Evolutionary conservation across 2,888 invertebrate species (phyloP).

Genomic region (Diplazon laetatorius): DNA sequence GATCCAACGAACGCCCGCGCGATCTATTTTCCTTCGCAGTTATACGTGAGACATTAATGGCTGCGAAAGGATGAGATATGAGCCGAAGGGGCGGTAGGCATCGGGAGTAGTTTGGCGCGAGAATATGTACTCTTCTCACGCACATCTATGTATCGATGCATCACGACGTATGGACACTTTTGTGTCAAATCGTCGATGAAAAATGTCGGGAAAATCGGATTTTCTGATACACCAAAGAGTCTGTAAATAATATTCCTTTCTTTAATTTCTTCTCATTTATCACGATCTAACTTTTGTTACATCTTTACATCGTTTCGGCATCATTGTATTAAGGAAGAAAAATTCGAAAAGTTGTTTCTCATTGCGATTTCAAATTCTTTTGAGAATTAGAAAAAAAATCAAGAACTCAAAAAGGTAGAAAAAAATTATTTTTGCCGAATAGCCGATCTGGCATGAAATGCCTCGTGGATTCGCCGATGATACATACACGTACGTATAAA

Average conservation of each 20-base stretch:
- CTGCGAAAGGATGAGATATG: slow-evolving; percentile 6
- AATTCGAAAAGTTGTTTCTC: too few species aligned
- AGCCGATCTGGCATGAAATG: slow-evolving; percentile 23
- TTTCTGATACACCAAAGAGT: too few species aligned
- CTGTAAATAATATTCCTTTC: too few species aligned
- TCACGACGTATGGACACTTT: background rate
- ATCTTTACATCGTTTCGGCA: too few species aligned
- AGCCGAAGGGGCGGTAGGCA: background rate
- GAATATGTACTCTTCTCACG: background rate
- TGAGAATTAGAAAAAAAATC: too few species aligned
- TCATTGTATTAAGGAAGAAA: too few species aligned
- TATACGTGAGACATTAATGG: slow-evolving; percentile 2
- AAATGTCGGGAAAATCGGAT: too few species aligned
- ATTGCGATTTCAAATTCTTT: too few species aligned
- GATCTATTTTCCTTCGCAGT: slow-evolving; percentile 14
- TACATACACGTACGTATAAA: slow-evolving; percentile 15
- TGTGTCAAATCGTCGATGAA: background rate
- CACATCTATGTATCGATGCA: slow-evolving; percentile 2
- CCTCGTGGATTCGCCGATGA: slow-evolving; percentile 2
- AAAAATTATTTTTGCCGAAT: background rate
- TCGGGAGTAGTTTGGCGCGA: background rate
- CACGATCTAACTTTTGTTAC: too few species aligned
- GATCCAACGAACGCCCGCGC: background rate
- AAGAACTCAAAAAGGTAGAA: too few species aligned
- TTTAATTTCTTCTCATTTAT: too few species aligned